Percentiles rank a stretch among this genome's conserved stretches.
These are phyloP conservation scores for Elgaria multicarinata DNA, from an alignment of 2,113 vertebrate genomes.

Conservation along the genomic window DNA sequence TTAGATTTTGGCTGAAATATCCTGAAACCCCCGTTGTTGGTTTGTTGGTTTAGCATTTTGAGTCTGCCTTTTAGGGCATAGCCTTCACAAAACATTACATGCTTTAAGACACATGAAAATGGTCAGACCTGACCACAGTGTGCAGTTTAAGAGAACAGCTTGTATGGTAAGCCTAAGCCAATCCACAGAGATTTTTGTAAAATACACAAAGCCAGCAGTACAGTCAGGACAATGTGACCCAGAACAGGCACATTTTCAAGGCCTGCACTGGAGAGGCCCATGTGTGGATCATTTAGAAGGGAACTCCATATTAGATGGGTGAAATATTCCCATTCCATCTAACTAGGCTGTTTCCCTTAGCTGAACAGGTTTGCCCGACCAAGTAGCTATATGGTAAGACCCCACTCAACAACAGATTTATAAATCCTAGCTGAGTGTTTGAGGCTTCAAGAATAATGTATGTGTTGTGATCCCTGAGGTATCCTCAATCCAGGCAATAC, in stretches of 20 bases:
- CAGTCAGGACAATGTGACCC: no score
- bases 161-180: background rate
- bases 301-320: no score
- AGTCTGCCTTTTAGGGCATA: background rate
- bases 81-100: background rate
- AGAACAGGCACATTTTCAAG: no score
- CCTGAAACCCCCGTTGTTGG: background rate
- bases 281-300: background rate
- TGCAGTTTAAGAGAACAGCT: background rate
- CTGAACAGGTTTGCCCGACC: no score
- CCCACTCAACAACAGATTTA: no score
- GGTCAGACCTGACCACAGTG: background rate
- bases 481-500: no score
- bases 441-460: no score
- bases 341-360: no score
- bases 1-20: background rate
- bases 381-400: no score
- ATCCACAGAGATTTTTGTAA: background rate
- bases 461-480: no score
- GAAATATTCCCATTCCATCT: no score
- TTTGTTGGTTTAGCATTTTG: background rate
- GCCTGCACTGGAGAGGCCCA: background rate
- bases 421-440: no score
- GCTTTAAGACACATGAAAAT: background rate
- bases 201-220: background rate